Evolutionary conservation across 2,888 invertebrate genomes (phyloP), one percentile per base, ranked within the genome.

Genomic region (Hedychridium roseum): DNA sequence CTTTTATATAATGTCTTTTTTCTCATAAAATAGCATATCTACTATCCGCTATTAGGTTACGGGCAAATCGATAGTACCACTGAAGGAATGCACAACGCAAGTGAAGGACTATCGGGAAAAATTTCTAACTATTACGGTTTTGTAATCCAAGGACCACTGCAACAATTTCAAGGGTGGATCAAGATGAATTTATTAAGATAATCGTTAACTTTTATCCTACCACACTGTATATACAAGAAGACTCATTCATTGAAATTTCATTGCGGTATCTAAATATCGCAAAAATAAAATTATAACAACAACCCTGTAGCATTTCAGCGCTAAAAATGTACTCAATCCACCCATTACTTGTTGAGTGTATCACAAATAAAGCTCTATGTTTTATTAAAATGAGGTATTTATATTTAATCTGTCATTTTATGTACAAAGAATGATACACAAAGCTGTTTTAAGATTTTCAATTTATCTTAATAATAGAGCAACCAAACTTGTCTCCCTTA

Each of bases 361-460:
- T 66, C 55, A 63, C 61, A 64, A 73, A 74, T 73, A 73, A 74
- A 74, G 64, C 53, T 74, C 70, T 73, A 74, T 73, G 71, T 73
- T 74, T 74, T 68, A 71, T 66, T 73, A 72, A 65, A 14, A 48
- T 39, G 21, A 14, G 38, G 37, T 51, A 28, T 44, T 51, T 34
- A 44, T 34, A 31, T 40, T 43, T 36, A 16, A 50, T 30, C 16
- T 43, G 40, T 30, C 31, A 9, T 26, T 30, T 27, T 11, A 11
- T 16, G 20, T 26, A 1, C 26, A 20, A 18, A 36, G n/a, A 30
- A 23, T 23, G 9, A 23, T 23, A 6, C 5, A 23, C n/a, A n/a
- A 23, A 23, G 9, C 23, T 6, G 5, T 23, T 12, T 31, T 5
- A 31, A 11, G 14, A 31, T n/a, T 12, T 31, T 31, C n/a, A 31